Percentiles rank a stretch among this genome's conserved stretches.
These are phyloP conservation scores for Euschistus heros DNA, from an alignment of 1,140 invertebrate genomes.

Conservation along the genomic window DNA sequence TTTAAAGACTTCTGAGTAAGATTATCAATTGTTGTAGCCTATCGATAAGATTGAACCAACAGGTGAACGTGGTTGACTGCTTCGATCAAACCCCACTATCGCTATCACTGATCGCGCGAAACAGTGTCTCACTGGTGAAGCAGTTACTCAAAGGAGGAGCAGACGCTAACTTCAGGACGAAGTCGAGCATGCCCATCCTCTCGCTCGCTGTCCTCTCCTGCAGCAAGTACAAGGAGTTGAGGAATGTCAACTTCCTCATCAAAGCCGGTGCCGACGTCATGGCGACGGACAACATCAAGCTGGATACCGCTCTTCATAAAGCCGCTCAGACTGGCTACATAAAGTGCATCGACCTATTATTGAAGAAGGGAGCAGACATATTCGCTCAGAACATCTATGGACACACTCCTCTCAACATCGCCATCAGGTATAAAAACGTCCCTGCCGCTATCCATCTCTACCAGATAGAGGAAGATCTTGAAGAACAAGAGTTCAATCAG, in stretches of 20 bases:
- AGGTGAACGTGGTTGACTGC: conserved; percentile 17
- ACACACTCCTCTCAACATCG: conserved; percentile 17
- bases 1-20: too few species aligned
- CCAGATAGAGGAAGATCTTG: neutral
- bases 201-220: neutral
- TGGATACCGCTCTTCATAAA: conserved; percentile 20
- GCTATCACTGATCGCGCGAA: neutral
- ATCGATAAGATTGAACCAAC: neutral
- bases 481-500: conserved; percentile 12
- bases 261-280: conserved; percentile 9
- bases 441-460: neutral
- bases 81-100: conserved; percentile 18
- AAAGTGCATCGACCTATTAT: neutral
- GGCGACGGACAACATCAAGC: conserved; percentile 14
- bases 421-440: conserved; percentile 3
- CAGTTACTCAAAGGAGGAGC: neutral
- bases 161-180: neutral
- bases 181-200: neutral
- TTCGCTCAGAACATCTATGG: conserved; percentile 16
- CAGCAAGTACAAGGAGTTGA: neutral
- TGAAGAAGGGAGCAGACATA: conserved; percentile 6
- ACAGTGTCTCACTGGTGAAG: neutral
- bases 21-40: too few species aligned
- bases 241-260: neutral
- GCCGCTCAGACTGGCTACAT: conserved; percentile 6